Percentiles rank a stretch among this genome's conserved stretches.
Conservation (phyloP, 2,797 vertebrate species). For the Pelobates cultripes region DNA sequence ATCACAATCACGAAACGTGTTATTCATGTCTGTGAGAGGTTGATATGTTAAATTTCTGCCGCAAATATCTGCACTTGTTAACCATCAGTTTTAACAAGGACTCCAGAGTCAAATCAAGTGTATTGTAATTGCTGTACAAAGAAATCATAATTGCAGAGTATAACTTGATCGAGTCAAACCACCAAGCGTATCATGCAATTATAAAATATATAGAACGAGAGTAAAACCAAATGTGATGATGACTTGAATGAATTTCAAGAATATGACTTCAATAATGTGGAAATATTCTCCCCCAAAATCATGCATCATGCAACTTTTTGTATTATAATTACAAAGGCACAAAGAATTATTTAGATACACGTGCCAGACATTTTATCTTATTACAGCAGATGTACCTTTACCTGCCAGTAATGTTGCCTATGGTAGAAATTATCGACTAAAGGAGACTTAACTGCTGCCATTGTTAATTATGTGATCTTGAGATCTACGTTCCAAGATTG, state of each 20-base stretch:
- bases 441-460: too few relatives aligned
- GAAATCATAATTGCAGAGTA: not conserved
- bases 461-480: too few relatives aligned
- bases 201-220: not conserved
- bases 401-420: too few relatives aligned
- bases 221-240: not conserved
- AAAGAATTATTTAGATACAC: too few relatives aligned
- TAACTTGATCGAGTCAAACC: not conserved
- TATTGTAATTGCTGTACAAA: conserved; percentile 3
- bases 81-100: not conserved
- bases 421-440: too few relatives aligned
- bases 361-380: too few relatives aligned
- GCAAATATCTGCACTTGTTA: not conserved
- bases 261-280: too few relatives aligned
- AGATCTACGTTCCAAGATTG: too few relatives aligned
- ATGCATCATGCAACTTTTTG: too few relatives aligned
- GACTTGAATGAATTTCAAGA: not conserved
- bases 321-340: too few relatives aligned
- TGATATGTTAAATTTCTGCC: not conserved
- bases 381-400: too few relatives aligned
- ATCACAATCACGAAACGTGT: not conserved
- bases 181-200: not conserved
- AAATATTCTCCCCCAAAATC: too few relatives aligned
- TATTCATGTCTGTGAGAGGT: not conserved
- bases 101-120: not conserved